Base-by-base conservation (phyloP, 2,113 vertebrate genomes). In the Triplophysa tibetana region DNA sequence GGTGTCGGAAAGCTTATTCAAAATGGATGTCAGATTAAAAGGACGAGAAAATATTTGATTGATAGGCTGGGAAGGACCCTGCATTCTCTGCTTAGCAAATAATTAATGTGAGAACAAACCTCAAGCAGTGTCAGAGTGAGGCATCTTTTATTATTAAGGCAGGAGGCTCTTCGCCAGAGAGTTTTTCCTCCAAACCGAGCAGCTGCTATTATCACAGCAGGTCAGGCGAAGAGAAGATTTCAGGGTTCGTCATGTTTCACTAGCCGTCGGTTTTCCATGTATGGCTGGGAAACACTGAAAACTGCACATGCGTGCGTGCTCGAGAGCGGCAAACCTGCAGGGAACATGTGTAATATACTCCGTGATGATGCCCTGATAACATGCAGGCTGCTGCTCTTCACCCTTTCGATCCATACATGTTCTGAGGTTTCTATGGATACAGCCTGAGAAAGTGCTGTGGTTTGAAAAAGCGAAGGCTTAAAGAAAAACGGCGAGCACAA, bases 351-450 rank as follows among this genome's bases (percentile, higher is more conserved):
- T 60, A 77, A 66, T 77, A 54, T 52, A 29, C 48, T 70, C 68
- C 54, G 52, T 41, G 48, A 77, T 41, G 33, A 68, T 80, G 68
- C 60, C 66, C 41, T 65, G 75, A 58, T 50, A 64, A 75, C 63
- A 19, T 29, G 80, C 12, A 0, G 54, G 56, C 75, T n/a, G 43
- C 52, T 74, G 79, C 64, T 45, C 75, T 78, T 16, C 17, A n/a
- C 62, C 66, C 70, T 66, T 24, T 70, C 83, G 13, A 65, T 66
- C 45, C 62, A 77, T 77, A 54, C 75, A 23, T 77, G 66, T 63
- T 74, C 79, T 70, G 76, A 84, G 50, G 83, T 85, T 82, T 72
- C 83, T 85, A 84, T 84, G 80, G 72, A 75, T 85, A 85, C 80
- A 8, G 70, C 29, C 52, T 24, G 58, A 70, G 76, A 67, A 80